Conservation (phyloP, 30 jellyfish, hydroid and myxozoan species). For the Catostylus mosaicus region DNA sequence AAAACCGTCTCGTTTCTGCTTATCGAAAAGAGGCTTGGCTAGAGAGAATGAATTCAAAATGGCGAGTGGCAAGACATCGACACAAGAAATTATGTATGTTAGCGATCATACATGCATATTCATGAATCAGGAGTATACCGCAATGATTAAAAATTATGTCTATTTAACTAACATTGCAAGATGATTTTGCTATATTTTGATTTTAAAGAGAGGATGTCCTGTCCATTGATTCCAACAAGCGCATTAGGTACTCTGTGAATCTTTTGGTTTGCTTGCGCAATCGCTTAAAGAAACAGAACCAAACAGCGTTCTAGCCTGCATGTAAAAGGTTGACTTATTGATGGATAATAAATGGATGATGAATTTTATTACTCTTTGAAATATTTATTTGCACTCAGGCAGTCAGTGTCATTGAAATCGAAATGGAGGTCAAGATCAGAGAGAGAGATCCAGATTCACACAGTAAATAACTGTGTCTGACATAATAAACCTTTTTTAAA, state of each 20-base stretch:
- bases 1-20: constrained; percentile 4
- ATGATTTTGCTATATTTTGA: constrained; percentile 6
- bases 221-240: not conserved
- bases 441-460: not conserved
- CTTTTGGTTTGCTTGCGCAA: no score
- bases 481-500: not conserved
- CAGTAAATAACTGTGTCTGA: not conserved
- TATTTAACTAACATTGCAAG: constrained; percentile 8
- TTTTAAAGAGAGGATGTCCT: not conserved
- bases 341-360: not conserved
- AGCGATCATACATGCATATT: not conserved
- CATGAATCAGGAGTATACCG: no score
- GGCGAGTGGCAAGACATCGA: not conserved
- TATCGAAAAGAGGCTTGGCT: not conserved
- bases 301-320: constrained; percentile 8
- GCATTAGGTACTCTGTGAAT: no score
- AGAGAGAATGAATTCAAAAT: not conserved
- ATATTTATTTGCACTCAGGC: not conserved
- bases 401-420: not conserved
- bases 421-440: not conserved
- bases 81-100: not conserved
- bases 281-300: no score
- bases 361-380: not conserved
- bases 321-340: not conserved
- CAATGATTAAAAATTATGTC: constrained; percentile 1